Evolutionary conservation across 2,888 invertebrate genomes (phyloP).

Genomic region (Steinernema hermaphroditum): DNA sequence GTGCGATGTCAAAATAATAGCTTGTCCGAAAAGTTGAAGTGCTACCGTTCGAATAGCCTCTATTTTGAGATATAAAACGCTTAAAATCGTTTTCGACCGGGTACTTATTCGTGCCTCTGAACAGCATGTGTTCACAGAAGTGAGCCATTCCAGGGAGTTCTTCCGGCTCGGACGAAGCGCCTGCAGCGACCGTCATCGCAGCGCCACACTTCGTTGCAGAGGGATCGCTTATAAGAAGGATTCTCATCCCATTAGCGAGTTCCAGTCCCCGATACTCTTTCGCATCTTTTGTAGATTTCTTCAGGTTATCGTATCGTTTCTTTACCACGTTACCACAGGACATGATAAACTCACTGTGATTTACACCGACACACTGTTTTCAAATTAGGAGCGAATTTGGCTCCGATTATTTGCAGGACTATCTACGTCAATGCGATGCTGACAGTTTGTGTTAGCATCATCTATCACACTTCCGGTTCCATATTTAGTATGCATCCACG

Average conservation of each 20-base stretch:
- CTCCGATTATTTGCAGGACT: no score
- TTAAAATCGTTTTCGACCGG: constrained; percentile 80
- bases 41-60: constrained; percentile 86
- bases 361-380: no score
- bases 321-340: no score
- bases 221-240: constrained; percentile 85
- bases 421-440: no score
- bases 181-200: constrained; percentile 84
- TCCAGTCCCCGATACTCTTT: no score
- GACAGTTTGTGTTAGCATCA: no score
- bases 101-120: constrained; percentile 88
- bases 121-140: constrained; percentile 98
- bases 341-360: no score
- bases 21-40: constrained; percentile 88
- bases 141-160: constrained; percentile 90
- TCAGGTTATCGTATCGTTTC: no score
- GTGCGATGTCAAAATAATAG: constrained; percentile 88
- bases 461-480: no score
- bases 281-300: no score
- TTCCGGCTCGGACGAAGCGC: constrained; percentile 74
- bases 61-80: constrained; percentile 81
- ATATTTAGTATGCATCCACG: no score
- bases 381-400: no score
- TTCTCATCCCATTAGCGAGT: constrained; percentile 82
- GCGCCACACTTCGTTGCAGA: constrained; percentile 80